These are phyloP conservation scores for Prionailurus viverrinus DNA, from an alignment of 2,113 vertebrate genomes.

Conservation along the genomic window DNA sequence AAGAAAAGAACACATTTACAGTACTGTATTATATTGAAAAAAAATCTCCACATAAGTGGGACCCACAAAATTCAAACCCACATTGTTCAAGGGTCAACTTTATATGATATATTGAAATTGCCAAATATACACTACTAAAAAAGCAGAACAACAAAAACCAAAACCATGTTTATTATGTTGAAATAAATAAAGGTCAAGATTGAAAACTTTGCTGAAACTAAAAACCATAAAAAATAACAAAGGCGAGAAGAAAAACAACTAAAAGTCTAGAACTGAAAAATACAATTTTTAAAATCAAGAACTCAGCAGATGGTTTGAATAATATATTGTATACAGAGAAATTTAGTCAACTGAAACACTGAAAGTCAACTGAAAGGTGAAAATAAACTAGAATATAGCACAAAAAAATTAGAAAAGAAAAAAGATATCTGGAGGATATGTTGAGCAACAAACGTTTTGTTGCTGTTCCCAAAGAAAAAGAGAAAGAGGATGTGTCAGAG, in stretches of 20 bases:
- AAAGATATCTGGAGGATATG: background rate
- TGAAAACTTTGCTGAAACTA: background rate
- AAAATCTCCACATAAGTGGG: background rate
- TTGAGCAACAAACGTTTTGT: background rate
- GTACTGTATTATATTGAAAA: background rate
- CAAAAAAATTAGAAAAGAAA: background rate
- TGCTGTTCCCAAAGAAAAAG: background rate
- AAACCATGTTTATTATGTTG: background rate
- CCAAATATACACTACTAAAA: background rate
- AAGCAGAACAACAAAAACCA: background rate
- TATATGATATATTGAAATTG: background rate
- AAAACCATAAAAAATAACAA: slow-evolving; percentile 14
- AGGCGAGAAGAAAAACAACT: background rate
- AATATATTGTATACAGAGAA: background rate
- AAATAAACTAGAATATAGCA: background rate
- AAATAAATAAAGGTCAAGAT: background rate
- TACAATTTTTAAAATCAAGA: slow-evolving; percentile 5
- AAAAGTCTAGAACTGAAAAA: background rate
- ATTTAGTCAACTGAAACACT: background rate
- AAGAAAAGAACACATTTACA: background rate
- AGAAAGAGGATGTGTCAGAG: background rate
- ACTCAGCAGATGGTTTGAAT: background rate
- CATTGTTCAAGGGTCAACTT: background rate
- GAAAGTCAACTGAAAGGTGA: background rate
- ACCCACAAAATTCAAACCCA: background rate